A percentile compares a stretch with the other conserved stretches of the same genome.
Conservation (phyloP, 2,797 vertebrate species). For the Taenioides sp. region DNA sequence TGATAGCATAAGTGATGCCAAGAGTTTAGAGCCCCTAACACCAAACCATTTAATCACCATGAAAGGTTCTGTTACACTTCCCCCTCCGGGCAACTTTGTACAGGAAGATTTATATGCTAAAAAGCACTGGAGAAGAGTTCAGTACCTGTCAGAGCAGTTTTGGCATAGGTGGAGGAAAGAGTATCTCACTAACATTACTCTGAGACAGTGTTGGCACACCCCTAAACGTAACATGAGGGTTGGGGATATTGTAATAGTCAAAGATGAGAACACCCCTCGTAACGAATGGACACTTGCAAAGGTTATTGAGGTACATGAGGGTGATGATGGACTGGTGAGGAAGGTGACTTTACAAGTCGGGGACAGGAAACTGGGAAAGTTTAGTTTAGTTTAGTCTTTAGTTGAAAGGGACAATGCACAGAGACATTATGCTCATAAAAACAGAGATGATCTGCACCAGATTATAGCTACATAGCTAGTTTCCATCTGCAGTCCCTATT, state of each 20-base stretch:
- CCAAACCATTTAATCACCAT: too few species aligned
- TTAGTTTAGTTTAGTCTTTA: too few species aligned
- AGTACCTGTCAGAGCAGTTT: background rate
- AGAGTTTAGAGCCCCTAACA: too few species aligned
- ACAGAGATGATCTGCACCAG: too few species aligned
- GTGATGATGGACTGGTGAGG: constrained; percentile 16
- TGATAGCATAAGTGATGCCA: too few species aligned
- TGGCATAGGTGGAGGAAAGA: background rate
- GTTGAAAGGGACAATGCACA: too few species aligned
- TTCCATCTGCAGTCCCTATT: too few species aligned
- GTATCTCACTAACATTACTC: background rate
- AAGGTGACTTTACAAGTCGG: constrained; percentile 12
- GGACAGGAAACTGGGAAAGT: constrained; percentile 21
- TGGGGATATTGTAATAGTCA: too few species aligned
- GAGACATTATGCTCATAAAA: too few species aligned
- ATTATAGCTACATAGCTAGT: too few species aligned
- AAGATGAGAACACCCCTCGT: too few species aligned
- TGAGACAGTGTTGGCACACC: background rate
- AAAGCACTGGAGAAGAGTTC: background rate
- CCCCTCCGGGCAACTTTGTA: background rate
- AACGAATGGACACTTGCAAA: background rate
- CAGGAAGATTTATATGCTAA: background rate
- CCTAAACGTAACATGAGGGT: background rate
- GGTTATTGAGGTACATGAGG: constrained; percentile 1
- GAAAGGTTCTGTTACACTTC: background rate